Conservation (phyloP, 92 coral and sea anemone species). For the Parazoanthus darwini region DNA sequence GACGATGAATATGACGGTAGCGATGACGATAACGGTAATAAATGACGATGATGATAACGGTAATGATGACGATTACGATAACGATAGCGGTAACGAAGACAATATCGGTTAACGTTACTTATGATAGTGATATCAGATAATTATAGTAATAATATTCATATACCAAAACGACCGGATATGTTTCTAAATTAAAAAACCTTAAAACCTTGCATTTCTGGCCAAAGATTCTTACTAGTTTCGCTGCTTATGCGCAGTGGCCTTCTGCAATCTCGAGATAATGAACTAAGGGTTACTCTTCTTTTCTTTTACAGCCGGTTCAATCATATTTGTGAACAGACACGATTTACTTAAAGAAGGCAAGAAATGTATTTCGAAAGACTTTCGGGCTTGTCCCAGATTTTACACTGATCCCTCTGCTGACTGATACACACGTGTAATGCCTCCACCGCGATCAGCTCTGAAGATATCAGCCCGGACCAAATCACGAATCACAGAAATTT, state of each 20-base stretch:
- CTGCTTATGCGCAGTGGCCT: not conserved
- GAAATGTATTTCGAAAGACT: not conserved
- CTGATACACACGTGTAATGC: too few species aligned
- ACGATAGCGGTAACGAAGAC: too few species aligned
- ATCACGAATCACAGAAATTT: not conserved
- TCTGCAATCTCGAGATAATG: not conserved
- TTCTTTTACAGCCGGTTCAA: conserved; percentile 76
- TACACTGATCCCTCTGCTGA: not conserved
- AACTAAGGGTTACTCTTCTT: not conserved
- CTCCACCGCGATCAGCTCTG: too few species aligned
- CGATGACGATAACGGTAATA: too few species aligned
- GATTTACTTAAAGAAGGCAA: conserved; percentile 53
- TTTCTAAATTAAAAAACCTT: too few species aligned
- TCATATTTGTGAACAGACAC: conserved; percentile 87
- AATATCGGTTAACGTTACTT: too few species aligned
- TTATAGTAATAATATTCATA: too few species aligned
- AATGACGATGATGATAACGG: too few species aligned
- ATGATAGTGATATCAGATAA: too few species aligned
- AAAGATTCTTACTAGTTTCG: not conserved
- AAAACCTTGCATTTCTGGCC: too few species aligned
- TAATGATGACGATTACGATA: too few species aligned
- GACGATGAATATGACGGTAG: not conserved
- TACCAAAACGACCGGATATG: too few species aligned
- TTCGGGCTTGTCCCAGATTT: not conserved
- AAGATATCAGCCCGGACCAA: not conserved